A percentile compares a stretch with the other conserved stretches of the same genome.
Evolutionary conservation across 2,888 invertebrate species (phyloP).

Genomic region (Polietes domitor): DNA sequence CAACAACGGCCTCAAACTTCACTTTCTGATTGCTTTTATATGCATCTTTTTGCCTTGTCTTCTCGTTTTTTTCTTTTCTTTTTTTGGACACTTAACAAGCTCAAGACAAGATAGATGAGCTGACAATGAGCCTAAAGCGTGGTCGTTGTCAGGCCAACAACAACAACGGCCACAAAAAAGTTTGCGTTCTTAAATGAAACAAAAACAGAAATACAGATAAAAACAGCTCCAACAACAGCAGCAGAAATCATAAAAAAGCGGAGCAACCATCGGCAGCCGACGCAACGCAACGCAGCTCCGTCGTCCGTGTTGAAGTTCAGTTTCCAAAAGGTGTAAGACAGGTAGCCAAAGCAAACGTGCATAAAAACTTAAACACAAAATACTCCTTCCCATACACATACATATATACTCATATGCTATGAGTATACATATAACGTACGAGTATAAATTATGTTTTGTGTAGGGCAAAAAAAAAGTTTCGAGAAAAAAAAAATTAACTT

Average conservation of each 20-base stretch:
- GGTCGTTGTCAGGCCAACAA: constrained; percentile 56
- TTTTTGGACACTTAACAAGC: constrained; percentile 62
- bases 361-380: constrained; percentile 32
- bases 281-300: background rate
- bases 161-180: constrained; percentile 27
- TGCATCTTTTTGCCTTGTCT: constrained; percentile 12
- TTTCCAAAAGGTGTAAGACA: constrained; percentile 66
- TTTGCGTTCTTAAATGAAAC: constrained; percentile 34
- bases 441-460: constrained; percentile 16
- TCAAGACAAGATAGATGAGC: constrained; percentile 66
- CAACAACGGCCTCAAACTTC: background rate
- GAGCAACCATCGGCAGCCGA: background rate
- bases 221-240: constrained; percentile 28
- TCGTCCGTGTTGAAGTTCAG: constrained; percentile 3
- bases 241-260: constrained; percentile 44
- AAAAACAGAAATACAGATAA: constrained; percentile 15
- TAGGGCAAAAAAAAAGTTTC: constrained; percentile 13
- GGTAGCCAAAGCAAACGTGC: constrained; percentile 63
- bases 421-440: too few species aligned
- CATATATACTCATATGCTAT: too few species aligned
- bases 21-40: constrained; percentile 9
- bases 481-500: background rate
- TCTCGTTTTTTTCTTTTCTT: constrained; percentile 24
- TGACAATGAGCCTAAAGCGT: constrained; percentile 65
- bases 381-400: background rate